phyloP scores from a whole-genome alignment of 2,797 vertebrate species.

The Leucoraja ocellata region DNA sequence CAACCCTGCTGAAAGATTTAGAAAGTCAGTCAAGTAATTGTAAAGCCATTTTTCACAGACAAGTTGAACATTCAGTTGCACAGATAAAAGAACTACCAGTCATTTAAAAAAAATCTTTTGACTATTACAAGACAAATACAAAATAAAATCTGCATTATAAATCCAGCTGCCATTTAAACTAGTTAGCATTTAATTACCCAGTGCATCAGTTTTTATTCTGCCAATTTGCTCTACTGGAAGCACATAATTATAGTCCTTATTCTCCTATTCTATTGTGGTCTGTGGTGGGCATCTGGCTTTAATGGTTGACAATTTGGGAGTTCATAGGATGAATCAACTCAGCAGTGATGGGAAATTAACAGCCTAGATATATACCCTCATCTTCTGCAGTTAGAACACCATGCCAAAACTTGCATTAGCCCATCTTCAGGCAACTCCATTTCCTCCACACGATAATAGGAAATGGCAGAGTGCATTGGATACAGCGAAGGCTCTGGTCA shows the following conservation, averaged over 20 bases:
- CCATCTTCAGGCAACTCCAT: too few relatives aligned
- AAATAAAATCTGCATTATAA: slow-evolving; percentile 20
- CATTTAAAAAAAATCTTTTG: background rate
- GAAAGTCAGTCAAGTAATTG: background rate
- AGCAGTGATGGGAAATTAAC: background rate
- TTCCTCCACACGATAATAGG: too few relatives aligned
- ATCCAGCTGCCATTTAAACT: background rate
- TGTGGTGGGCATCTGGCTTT: slow-evolving; percentile 16
- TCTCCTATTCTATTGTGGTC: background rate
- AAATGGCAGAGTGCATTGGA: too few relatives aligned
- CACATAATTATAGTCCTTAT: background rate
- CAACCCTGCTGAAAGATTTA: background rate
- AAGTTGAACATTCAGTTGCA: background rate
- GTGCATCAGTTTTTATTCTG: background rate
- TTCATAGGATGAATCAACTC: background rate
- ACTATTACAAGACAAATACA: background rate
- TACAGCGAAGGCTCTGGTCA: too few relatives aligned
- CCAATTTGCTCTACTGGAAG: background rate
- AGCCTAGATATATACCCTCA: background rate
- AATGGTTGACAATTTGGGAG: background rate
- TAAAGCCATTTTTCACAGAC: background rate
- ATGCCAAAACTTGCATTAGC: background rate
- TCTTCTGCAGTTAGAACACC: background rate
- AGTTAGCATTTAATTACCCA: slow-evolving; percentile 5
- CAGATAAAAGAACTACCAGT: background rate